phyloP scores from a whole-genome alignment of 2,888 invertebrate genomes.

The Eupithecia tripunctaria region DNA sequence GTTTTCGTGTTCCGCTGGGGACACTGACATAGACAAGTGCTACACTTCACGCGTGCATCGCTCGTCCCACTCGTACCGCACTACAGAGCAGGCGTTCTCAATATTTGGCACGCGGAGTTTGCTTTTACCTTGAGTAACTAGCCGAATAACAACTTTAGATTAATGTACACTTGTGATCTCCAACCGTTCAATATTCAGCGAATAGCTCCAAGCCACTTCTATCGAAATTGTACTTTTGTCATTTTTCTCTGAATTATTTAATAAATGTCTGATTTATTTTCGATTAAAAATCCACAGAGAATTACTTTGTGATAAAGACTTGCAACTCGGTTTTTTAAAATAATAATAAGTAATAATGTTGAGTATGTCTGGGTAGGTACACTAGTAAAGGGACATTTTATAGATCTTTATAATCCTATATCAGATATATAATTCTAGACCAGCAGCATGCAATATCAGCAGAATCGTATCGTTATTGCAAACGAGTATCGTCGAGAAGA shows the following conservation, averaged over 20 bases:
- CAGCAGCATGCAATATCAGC: conserved; percentile 17
- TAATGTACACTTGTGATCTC: neutral
- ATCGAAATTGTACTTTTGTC: neutral
- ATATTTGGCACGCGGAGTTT: conserved; percentile 16
- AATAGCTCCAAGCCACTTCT: neutral
- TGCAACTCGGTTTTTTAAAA: neutral
- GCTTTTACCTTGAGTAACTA: neutral
- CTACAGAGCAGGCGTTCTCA: conserved; percentile 22
- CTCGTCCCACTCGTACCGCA: neutral
- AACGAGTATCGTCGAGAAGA: neutral
- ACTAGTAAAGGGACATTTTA: conserved; percentile 35
- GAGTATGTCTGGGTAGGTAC: neutral
- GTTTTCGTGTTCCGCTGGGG: conserved; percentile 42
- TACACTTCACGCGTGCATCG: conserved; percentile 17
- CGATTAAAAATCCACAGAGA: neutral
- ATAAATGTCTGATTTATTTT: too few species aligned
- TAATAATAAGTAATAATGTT: neutral
- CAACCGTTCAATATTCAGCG: neutral
- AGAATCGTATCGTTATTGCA: neutral
- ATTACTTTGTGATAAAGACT: neutral
- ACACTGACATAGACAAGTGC: conserved; percentile 31
- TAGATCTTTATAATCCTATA: conserved; percentile 15
- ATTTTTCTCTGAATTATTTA: too few species aligned
- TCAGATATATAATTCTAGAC: conserved; percentile 40
- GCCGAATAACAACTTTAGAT: neutral